Percentiles rank a stretch among this genome's conserved stretches.
Evolutionary conservation across 2,113 vertebrate species (phyloP).

Genomic region (Pitta sordida): DNA sequence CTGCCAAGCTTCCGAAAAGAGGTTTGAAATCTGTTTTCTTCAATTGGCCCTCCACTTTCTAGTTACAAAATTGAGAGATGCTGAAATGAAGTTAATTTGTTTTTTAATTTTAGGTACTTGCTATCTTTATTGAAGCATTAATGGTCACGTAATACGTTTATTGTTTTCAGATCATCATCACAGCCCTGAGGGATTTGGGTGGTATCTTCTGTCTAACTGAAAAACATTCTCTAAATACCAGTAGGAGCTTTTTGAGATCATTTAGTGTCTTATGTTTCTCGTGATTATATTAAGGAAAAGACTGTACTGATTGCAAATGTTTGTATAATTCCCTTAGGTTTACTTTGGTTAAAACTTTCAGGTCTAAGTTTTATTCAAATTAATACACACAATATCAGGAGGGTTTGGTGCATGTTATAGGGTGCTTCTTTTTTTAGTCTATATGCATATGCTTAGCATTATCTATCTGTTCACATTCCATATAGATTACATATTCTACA

Average conservation of each 20-base stretch:
- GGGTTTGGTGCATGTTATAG: rapidly evolving
- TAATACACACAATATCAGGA: not conserved
- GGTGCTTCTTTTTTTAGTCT: not conserved
- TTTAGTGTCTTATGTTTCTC: not conserved
- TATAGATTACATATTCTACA: not conserved
- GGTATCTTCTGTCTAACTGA: not conserved
- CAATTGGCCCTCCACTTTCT: not conserved
- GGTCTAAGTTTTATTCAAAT: not conserved
- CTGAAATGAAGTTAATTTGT: not conserved
- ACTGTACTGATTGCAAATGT: not conserved
- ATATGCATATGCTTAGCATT: not conserved
- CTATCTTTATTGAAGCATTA: not conserved
- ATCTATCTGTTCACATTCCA: not conserved
- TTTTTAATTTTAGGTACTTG: not conserved
- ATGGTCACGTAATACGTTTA: not conserved
- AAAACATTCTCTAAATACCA: not conserved
- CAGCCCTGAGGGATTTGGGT: not conserved
- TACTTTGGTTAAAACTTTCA: not conserved
- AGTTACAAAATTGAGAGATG: not conserved
- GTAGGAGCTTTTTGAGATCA: not conserved
- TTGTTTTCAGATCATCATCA: not conserved
- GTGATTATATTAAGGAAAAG: not conserved
- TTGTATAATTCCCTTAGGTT: not conserved
- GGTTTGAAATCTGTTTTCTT: not conserved
- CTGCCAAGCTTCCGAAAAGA: not conserved